A percentile compares a stretch with the other conserved stretches of the same genome.
phyloP scores from a whole-genome alignment of 2,888 invertebrate genomes.

The Agonopterix heracliana region DNA sequence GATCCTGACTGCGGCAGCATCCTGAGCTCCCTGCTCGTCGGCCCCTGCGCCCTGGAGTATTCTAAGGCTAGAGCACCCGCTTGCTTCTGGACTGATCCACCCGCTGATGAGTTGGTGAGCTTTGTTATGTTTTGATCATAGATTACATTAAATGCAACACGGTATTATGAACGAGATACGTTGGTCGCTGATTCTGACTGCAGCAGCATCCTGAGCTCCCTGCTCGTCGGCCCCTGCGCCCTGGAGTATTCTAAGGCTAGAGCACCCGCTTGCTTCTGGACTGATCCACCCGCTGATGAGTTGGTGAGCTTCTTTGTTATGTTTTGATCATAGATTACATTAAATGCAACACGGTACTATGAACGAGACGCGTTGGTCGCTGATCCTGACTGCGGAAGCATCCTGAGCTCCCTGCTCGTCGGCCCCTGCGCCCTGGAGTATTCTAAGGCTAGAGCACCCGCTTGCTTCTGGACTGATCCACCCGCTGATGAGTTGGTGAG shows the following conservation, averaged over 20 bases:
- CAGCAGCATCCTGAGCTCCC: too few relatives aligned
- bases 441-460: constrained; percentile 90
- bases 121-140: too few relatives aligned
- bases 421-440: constrained; percentile 96
- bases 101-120: constrained; percentile 90
- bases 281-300: constrained; percentile 96
- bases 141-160: too few relatives aligned
- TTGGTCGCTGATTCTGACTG: too few relatives aligned
- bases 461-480: constrained; percentile 94
- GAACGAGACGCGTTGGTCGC: constrained; percentile 92
- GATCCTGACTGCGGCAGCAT: too few relatives aligned
- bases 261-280: constrained; percentile 92
- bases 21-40: too few relatives aligned
- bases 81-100: constrained; percentile 94
- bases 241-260: too few relatives aligned
- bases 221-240: too few relatives aligned
- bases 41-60: too few relatives aligned
- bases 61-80: constrained; percentile 92
- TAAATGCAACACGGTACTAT: constrained; percentile 91
- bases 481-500: constrained; percentile 92
- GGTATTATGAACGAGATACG: too few relatives aligned
- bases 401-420: constrained; percentile 91
- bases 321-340: too few relatives aligned
- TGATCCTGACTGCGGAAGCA: constrained; percentile 93
- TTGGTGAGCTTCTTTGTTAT: constrained; percentile 73